Conservation (phyloP, 2,113 vertebrate genomes). For the Esox niger region DNA sequence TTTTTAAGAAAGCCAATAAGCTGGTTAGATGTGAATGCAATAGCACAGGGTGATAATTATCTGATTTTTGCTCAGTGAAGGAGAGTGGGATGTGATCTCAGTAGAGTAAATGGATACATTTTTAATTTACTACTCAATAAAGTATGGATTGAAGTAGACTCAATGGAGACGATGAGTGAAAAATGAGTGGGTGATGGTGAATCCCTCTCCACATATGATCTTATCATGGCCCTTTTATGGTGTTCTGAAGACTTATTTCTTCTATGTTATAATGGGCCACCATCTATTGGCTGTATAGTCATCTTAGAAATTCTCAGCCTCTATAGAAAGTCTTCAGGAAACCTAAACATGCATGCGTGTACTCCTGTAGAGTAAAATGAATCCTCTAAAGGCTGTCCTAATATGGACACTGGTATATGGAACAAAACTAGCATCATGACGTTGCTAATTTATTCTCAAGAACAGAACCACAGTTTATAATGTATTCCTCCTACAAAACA, state of each 20-base stretch:
- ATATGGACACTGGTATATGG: too few relatives aligned
- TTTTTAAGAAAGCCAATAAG: too few relatives aligned
- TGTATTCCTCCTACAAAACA: too few relatives aligned
- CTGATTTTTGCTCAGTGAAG: neutral
- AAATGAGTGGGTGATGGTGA: neutral
- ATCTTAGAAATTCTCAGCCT: slow-evolving; percentile 36
- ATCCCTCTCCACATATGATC: slow-evolving; percentile 18
- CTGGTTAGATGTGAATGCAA: neutral
- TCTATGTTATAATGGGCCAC: slow-evolving; percentile 23
- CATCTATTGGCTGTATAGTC: slow-evolving; percentile 10
- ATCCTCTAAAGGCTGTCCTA: neutral
- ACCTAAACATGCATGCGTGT: slow-evolving; percentile 21
- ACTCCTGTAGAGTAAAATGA: slow-evolving; percentile 31
- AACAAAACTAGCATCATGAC: too few relatives aligned
- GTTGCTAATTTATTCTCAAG: too few relatives aligned
- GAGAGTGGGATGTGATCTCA: neutral
- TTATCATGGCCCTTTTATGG: slow-evolving; percentile 41
- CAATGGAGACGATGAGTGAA: neutral
- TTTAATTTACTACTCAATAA: slow-evolving; percentile 4
- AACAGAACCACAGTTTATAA: too few relatives aligned
- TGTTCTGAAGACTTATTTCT: slow-evolving; percentile 29
- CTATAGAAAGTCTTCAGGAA: slow-evolving; percentile 15
- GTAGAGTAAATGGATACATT: neutral
- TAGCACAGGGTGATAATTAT: neutral
- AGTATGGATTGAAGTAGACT: slow-evolving; percentile 2